Evolutionary conservation across 2,797 vertebrate genomes (phyloP).

Genomic region (Gallinago stenura): DNA sequence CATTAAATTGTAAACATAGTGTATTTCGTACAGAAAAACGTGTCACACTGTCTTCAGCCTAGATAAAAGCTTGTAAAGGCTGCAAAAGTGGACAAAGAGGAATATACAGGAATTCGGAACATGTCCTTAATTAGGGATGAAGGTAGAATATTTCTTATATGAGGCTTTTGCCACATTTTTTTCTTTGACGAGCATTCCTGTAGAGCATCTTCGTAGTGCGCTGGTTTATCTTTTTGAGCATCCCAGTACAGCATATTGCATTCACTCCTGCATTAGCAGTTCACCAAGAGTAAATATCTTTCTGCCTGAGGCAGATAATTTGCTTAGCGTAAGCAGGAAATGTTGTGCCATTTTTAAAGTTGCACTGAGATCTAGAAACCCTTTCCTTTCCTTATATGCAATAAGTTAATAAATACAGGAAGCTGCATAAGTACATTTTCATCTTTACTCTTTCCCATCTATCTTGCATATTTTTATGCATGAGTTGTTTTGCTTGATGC

Average conservation of each 20-base stretch:
- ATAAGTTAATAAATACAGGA: constrained; percentile 21
- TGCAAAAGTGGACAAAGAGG: background rate
- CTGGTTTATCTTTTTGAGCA: background rate
- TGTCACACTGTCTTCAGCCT: background rate
- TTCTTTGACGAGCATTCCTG: background rate
- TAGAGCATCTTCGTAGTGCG: background rate
- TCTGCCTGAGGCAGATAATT: background rate
- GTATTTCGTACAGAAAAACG: background rate
- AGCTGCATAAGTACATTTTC: constrained; percentile 3
- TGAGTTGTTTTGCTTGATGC: constrained; percentile 11
- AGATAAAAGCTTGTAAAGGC: background rate
- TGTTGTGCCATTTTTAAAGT: background rate
- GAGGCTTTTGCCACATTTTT: background rate
- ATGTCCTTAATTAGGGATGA: background rate
- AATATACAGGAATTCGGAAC: background rate
- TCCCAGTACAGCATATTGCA: background rate
- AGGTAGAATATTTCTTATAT: background rate
- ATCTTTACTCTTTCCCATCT: background rate
- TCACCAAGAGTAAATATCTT: background rate
- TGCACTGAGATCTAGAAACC: background rate
- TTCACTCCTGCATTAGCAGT: background rate
- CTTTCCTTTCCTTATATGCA: background rate
- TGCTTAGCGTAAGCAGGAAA: background rate
- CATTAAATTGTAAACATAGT: background rate
- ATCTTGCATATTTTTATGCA: constrained; percentile 35